Conservation (phyloP, 2,113 vertebrate species). For the Macaca nemestrina region DNA sequence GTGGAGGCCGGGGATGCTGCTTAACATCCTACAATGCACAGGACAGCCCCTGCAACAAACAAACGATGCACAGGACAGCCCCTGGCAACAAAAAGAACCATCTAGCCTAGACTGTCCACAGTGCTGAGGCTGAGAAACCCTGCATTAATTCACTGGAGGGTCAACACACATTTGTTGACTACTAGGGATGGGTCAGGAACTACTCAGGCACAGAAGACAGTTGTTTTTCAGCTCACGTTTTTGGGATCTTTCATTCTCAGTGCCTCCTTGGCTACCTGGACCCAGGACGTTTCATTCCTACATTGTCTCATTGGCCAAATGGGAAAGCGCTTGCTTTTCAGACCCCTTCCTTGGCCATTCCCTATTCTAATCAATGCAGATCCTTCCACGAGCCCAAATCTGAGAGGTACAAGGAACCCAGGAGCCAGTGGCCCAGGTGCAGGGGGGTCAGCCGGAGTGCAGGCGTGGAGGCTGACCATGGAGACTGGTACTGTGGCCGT, state of each 20-base stretch:
- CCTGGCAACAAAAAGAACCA: neutral
- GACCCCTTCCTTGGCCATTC: neutral
- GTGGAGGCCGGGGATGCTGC: neutral
- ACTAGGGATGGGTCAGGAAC: neutral
- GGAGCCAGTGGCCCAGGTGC: neutral
- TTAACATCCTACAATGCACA: neutral
- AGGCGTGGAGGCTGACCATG: neutral
- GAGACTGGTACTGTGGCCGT: rapidly evolving
- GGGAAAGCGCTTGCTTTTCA: neutral
- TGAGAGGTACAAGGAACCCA: neutral
- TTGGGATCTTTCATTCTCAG: neutral
- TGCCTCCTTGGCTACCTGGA: neutral
- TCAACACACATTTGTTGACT: neutral
- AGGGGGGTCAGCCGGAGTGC: neutral
- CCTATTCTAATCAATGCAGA: neutral
- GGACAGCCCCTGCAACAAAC: neutral
- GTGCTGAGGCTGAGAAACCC: neutral
- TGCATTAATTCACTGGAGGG: neutral
- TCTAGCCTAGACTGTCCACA: too few species aligned
- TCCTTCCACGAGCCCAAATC: neutral
- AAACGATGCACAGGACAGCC: neutral
- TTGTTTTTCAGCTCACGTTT: neutral
- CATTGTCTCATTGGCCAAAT: neutral
- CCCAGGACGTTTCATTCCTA: neutral
- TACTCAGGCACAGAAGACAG: neutral